Base-by-base conservation (phyloP, 1,140 invertebrate species). In the Drosophila sucinea region DNA sequence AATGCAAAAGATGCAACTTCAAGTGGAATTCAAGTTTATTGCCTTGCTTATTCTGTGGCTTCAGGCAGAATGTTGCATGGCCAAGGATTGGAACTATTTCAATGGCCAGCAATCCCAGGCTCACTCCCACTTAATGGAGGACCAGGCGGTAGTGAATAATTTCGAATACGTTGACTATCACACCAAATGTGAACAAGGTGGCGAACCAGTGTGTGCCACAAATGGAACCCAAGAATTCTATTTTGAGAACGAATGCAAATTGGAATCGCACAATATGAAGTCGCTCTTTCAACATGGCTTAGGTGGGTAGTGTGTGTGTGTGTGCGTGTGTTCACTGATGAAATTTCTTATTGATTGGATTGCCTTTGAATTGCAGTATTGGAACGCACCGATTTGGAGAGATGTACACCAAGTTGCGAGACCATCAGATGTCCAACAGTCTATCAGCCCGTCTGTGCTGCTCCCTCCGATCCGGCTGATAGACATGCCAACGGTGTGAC, bases 141-240 rank as follows among this genome's bases (percentile, higher is more conserved):
- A 27, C 25, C 23, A 6, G 25, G 25, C 0, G 1, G 23, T 6
- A 51, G 7, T 51, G 2, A 51, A 51, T 51, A 51, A 51, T 10
- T 51, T 79, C 57, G 71, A 87, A 35, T 86, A 87, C 29, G 83
- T 86, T 51, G 83, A 87, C 79, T 79, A 86, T 17, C 83, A 82
- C 51, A 72, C 79, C 1, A 72, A 79, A 5, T 86, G 83, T 23
- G 47, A 41, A 3, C 1, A 64, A 0, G 83, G 83, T 0, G 83
- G 83, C 1, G 57, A 82, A 3, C 79, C 83, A 0, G 79, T 86
- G 1, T 86, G 83, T 32, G 83, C 83, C 29, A 86, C 83, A 17
- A 82, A 86, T 47, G 83, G 83, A 1, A 55, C 35, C 0, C 69
- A 60, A 5, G 60, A 40, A n/a, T 87, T 79, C 29, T 69, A 79